Conservation (phyloP, 2,113 vertebrate genomes). For the Pongo pygmaeus region DNA sequence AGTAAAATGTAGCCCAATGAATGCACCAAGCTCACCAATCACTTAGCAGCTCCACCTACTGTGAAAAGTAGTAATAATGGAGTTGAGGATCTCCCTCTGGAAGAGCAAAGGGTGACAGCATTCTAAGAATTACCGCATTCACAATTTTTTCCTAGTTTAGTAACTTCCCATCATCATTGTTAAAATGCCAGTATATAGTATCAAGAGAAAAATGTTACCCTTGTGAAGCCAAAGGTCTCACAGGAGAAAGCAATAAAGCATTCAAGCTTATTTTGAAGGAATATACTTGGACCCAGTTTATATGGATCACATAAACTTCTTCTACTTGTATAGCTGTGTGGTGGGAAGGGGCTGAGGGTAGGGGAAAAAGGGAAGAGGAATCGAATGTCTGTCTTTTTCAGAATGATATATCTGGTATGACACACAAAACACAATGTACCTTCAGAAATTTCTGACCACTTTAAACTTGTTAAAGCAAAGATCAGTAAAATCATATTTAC, state of each 20-base stretch:
- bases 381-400: neutral
- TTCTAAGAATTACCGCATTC: neutral
- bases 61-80: neutral
- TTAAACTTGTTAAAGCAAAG: neutral
- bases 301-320: neutral
- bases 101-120: neutral
- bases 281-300: neutral
- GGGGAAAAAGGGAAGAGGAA: neutral
- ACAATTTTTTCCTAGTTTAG: neutral
- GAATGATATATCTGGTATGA: neutral
- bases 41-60: neutral
- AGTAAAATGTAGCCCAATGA: neutral
- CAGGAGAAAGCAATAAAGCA: neutral
- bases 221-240: neutral
- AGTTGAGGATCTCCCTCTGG: neutral
- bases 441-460: neutral
- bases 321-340: neutral
- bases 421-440: neutral
- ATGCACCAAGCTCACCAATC: neutral
- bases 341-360: neutral
- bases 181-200: neutral
- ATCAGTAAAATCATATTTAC: conserved; percentile 23
- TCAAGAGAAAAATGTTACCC: neutral
- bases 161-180: neutral
- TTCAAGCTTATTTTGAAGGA: neutral